Evolutionary conservation across 2,113 vertebrate genomes (phyloP).

Genomic region (Odocoileus virginianus): DNA sequence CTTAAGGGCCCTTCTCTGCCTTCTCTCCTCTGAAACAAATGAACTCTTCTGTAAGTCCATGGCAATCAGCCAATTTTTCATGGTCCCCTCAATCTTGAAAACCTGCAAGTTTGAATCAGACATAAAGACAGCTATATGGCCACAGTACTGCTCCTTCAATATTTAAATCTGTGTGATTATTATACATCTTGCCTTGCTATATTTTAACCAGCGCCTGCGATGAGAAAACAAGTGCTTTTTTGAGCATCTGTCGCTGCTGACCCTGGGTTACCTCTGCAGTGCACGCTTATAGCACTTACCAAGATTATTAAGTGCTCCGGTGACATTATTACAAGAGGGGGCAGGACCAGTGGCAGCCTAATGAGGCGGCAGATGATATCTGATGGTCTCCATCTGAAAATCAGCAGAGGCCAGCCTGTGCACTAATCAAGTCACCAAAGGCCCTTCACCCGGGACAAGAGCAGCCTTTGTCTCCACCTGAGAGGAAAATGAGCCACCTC

Average conservation of each 20-base stretch:
- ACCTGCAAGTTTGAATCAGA: not conserved
- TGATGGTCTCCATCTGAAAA: constrained; percentile 65
- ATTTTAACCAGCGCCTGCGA: constrained; percentile 4
- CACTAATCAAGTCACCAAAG: constrained; percentile 56
- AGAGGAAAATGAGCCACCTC: constrained; percentile 79
- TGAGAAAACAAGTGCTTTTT: not conserved
- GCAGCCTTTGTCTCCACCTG: constrained; percentile 74
- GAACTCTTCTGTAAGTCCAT: not conserved
- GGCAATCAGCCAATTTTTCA: not conserved
- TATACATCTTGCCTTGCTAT: not conserved
- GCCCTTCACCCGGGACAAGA: constrained; percentile 70
- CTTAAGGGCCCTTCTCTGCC: not conserved
- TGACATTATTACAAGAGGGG: constrained; percentile 75
- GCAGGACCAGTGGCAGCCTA: constrained; percentile 71
- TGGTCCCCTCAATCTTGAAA: not conserved
- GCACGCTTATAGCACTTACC: constrained; percentile 38
- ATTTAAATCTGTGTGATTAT: not conserved
- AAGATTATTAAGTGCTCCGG: constrained; percentile 59
- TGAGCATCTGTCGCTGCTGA: constrained; percentile 33
- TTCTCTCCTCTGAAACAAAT: not conserved
- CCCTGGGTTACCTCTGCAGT: constrained; percentile 40
- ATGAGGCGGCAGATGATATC: constrained; percentile 68
- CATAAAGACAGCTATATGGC: not conserved
- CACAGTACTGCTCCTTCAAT: not conserved
- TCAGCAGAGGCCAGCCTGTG: constrained; percentile 40